Evolutionary conservation across 1,140 invertebrate genomes (phyloP).

Genomic region (Reticulitermes speratus): DNA sequence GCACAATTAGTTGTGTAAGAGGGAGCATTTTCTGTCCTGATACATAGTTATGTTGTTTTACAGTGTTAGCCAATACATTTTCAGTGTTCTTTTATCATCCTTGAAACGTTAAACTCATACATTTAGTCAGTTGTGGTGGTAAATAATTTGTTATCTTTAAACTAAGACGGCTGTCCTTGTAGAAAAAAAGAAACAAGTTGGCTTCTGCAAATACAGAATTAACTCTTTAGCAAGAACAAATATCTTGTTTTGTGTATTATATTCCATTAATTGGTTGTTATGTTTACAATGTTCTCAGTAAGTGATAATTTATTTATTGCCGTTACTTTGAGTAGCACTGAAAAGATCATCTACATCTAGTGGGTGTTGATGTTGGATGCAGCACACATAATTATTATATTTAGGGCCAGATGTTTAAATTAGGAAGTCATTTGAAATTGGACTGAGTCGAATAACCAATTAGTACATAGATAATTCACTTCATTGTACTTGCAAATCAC

Average conservation of each 20-base stretch:
- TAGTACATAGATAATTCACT: no score
- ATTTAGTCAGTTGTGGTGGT: background rate
- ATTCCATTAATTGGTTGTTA: background rate
- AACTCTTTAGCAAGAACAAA: background rate
- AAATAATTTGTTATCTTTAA: background rate
- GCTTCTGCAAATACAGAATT: background rate
- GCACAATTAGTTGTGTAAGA: background rate
- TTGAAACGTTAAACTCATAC: background rate
- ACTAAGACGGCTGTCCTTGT: background rate
- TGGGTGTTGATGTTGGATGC: background rate
- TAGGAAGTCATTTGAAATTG: background rate
- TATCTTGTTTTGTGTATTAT: background rate
- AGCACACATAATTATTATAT: background rate
- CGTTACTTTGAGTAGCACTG: background rate
- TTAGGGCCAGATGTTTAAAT: constrained; percentile 7
- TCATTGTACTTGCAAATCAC: no score
- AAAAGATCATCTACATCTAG: background rate
- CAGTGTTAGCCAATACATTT: background rate
- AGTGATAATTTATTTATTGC: background rate
- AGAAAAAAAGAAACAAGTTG: background rate
- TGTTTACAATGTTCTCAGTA: background rate
- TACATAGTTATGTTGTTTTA: background rate
- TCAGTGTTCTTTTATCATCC: background rate
- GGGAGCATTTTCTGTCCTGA: background rate
- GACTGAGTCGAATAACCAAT: background rate